Base-by-base conservation (phyloP, 2,797 vertebrate genomes). In the Remorina albescens region DNA sequence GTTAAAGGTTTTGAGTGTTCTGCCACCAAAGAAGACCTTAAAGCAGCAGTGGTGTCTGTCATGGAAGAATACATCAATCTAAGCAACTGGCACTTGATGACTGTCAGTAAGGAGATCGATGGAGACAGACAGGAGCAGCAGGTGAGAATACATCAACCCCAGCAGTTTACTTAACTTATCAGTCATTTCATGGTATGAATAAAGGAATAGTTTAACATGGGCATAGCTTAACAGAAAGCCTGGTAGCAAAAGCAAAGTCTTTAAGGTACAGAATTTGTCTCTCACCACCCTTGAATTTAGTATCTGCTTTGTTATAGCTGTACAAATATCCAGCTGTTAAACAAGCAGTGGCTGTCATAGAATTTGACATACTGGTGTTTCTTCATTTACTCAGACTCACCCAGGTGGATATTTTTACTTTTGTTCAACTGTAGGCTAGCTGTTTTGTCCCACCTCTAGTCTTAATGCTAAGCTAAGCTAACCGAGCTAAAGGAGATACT, bases 11-110 rank as follows among this genome's bases (percentile, higher is more conserved):
- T 23, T 18, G 74, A 84, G 23, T 60, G 55, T 13, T 19, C 18
- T 39, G 32, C 64, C 8, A 85, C 19, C 18, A 0, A 53, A 15
- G 95, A 95, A 6, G 96, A 98, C 67, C 91, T 99, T 16, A 94
- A 62, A 71, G 91, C 71, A 6, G 91, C 91, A 0, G 44, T 96
- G 36, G 71, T 30, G 0, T 95, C 95, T 7, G 58, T 98, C 46
- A 90, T 97, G 1, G 96, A 98, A 51, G 97, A 98, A 74, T 99
- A 98, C 87, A 94, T 85, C 6, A 96, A 95, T 84, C 86, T 94
- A 66, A 93, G 75, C 0, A 98, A 98, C 90, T 99, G 98, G 98
- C 91, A 96, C 76, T 77, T 99, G 88, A 59, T 91, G 44, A 98
- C 96, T 0, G 90, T 89, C 59, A 75, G 71, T 0, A 81, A 91